These are phyloP conservation scores for Dasyprocta punctata DNA, from an alignment of 2,113 vertebrate species.

Conservation along the genomic window DNA sequence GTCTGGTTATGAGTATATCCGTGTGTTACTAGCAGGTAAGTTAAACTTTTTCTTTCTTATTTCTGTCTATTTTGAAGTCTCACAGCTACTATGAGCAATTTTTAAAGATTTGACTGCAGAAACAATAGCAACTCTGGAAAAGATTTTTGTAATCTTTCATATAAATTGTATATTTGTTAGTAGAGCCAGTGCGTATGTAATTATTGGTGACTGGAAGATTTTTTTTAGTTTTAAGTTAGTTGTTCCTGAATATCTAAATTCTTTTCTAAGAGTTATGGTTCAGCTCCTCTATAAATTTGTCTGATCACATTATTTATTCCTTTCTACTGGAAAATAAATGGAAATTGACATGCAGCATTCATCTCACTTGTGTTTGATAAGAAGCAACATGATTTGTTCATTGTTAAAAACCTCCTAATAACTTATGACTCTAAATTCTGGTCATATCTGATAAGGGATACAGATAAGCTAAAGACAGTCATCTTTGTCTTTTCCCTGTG, in stretches of 20 bases:
- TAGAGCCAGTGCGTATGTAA: fast-evolving
- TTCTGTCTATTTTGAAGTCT: not conserved
- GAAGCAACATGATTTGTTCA: not conserved
- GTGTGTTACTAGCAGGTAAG: not conserved
- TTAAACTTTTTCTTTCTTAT: not conserved
- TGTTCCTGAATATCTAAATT: not conserved
- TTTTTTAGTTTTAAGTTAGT: not conserved
- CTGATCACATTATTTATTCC: not conserved
- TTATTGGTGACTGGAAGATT: not conserved
- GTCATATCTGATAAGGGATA: not conserved
- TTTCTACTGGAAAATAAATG: not conserved
- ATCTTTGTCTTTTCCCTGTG: not conserved
- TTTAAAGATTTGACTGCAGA: not conserved
- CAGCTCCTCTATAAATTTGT: not conserved
- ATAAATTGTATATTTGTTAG: not conserved
- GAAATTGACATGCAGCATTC: not conserved
- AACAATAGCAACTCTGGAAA: not conserved
- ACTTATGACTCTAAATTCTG: not conserved
- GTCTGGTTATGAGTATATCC: not conserved
- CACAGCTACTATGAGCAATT: not conserved
- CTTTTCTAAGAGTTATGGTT: not conserved
- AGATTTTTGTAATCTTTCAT: not conserved
- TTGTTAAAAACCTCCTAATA: not conserved
- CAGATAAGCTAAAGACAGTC: not conserved
- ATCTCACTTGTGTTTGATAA: not conserved